phyloP scores from a whole-genome alignment of 64 coral and sea anemone species.

The Porites australiensis region DNA sequence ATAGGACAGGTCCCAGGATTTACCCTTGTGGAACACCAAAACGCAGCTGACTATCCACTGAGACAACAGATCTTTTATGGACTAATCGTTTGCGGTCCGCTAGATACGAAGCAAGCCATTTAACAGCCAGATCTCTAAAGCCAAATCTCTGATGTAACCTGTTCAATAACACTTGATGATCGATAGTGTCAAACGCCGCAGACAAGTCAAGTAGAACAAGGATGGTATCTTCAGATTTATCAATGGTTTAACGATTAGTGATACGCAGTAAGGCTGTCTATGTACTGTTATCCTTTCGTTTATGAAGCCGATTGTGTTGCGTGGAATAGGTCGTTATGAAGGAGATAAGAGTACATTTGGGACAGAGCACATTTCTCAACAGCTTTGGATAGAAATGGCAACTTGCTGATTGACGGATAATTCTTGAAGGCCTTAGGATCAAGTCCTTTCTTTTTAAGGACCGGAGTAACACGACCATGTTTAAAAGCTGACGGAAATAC shows the following conservation, averaged over 20 bases:
- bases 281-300: conserved; percentile 22
- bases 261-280: conserved; percentile 34
- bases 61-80: too few relatives aligned
- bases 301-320: conserved; percentile 20
- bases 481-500: background rate
- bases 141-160: too few relatives aligned
- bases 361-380: conserved; percentile 14
- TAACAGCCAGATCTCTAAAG: too few relatives aligned
- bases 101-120: too few relatives aligned
- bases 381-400: conserved; percentile 25
- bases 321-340: conserved; percentile 2
- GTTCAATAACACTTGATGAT: too few relatives aligned
- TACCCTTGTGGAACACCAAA: too few relatives aligned
- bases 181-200: conserved; percentile 24
- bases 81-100: too few relatives aligned
- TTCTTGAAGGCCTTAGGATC: background rate
- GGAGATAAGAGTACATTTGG: conserved; percentile 23
- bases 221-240: conserved; percentile 16
- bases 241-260: background rate
- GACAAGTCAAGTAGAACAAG: conserved; percentile 26
- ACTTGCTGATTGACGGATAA: conserved; percentile 20
- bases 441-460: conserved; percentile 25
- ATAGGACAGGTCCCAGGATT: background rate
- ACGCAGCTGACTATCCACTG: too few relatives aligned
- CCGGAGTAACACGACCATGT: conserved; percentile 14